Base-by-base conservation (phyloP, 2,797 vertebrate genomes). In the Cirrhinus molitorella region DNA sequence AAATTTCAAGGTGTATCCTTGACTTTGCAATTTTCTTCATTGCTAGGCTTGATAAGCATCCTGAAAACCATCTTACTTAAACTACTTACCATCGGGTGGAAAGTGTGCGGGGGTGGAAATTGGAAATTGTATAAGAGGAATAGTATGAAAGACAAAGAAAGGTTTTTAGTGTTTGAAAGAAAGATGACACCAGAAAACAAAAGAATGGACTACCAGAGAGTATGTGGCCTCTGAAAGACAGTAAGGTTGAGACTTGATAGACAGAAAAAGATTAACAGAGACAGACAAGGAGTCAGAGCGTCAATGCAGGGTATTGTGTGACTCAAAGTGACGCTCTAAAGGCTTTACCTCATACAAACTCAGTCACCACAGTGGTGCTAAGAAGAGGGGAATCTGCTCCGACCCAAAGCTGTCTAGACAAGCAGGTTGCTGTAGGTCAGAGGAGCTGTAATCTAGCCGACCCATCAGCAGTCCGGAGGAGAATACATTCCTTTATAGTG, bases 381-480 rank as follows among this genome's bases (percentile, higher is more conserved):
- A 67, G 23, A n/a, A 73, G 17, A 71, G 17, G 65, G 85, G 72
- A 49, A 67, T 61, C 71, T 72, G 81, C 43, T 66, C 70, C 25
- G 31, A 37, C 51, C 5, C 47, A 81, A 28, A 70, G 57, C 84
- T 76, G 88, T 89, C 87, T 88, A 88, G 87, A 88, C 85, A 81
- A 49, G 40, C 86, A 77, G 81, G 84, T 86, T 87, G 77, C 74
- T 77, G 49, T 83, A 74, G 80, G 86, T 80, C 83, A 85, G 76
- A 59, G 76, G 49, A 85, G 61, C 71, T 78, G 70, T 87, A 88
- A 89, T 88, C 83, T 86, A 80, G 83, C 78, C 81, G 66, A 82
- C 76, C 67, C 84, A 86, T 86, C 86, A 83, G 65, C 14, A 59
- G 74, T 55, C 70, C 11, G 8, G 57, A 59, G 25, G 78, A 83